A percentile compares a stretch with the other conserved stretches of the same genome.
These are phyloP conservation scores for Saccopteryx leptura DNA, from an alignment of 2,113 vertebrate genomes.

Conservation along the genomic window DNA sequence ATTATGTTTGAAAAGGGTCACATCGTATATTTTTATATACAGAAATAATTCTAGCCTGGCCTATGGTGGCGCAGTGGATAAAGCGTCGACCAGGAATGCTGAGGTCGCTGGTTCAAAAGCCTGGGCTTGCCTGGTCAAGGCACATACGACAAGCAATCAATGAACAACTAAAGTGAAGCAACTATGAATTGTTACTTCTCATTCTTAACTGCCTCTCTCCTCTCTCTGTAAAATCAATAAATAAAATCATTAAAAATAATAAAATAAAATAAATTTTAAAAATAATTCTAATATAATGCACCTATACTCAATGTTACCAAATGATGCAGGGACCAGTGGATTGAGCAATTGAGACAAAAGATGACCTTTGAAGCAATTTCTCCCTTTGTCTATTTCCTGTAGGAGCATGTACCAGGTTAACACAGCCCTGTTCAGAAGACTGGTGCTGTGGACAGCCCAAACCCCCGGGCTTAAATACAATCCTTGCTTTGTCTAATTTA, in stretches of 20 bases:
- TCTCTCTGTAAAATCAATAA: no score
- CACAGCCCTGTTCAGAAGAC: background rate
- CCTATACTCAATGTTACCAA: background rate
- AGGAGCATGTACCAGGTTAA: background rate
- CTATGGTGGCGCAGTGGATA: no score
- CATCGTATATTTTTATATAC: background rate
- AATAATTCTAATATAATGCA: background rate
- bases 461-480: background rate
- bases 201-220: no score
- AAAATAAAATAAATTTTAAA: background rate
- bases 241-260: no score
- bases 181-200: no score
- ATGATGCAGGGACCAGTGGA: background rate
- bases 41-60: background rate
- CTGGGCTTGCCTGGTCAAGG: no score
- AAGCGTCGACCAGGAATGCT: no score
- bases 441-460: background rate
- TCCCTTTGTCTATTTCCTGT: background rate
- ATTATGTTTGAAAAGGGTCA: constrained; percentile 24
- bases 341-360: background rate
- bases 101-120: no score
- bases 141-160: no score
- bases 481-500: background rate
- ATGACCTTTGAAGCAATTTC: background rate
- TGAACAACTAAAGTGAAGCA: no score